Percentiles rank a stretch among this genome's conserved stretches.
These are phyloP conservation scores for Lepilemur ruficaudatus DNA, from an alignment of 2,797 vertebrate genomes.

Conservation along the genomic window DNA sequence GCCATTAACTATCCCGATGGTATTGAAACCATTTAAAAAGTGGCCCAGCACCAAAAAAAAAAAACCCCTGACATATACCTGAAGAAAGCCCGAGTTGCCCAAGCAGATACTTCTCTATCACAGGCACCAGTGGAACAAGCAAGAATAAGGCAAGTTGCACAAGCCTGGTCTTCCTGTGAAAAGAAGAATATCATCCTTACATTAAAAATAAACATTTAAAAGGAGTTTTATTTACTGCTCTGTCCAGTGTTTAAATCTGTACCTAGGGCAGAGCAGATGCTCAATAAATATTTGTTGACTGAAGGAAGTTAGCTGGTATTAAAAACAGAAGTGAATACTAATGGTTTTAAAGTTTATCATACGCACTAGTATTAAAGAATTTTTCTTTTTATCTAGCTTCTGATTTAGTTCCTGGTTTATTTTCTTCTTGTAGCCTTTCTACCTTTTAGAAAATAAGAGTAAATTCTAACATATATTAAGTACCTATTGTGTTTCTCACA, in stretches of 20 bases:
- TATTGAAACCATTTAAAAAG: not conserved
- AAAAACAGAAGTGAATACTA: not conserved
- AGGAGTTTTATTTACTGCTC: not conserved
- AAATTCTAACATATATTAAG: not conserved
- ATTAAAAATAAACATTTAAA: not conserved
- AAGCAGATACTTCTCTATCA: conserved; percentile 94
- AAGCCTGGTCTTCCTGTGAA: conserved; percentile 95
- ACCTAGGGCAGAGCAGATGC: not conserved
- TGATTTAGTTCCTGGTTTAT: not conserved
- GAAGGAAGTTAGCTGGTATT: not conserved
- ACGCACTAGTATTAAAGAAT: not conserved
- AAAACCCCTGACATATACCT: conserved; percentile 84
- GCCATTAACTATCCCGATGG: not conserved
- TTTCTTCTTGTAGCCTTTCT: not conserved
- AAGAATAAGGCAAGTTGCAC: conserved; percentile 95
- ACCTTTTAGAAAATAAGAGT: conserved; percentile 10
- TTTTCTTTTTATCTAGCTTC: not conserved
- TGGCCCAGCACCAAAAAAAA: not conserved
- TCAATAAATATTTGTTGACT: not conserved
- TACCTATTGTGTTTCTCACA: not conserved
- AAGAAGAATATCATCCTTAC: not conserved
- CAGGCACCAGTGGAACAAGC: conserved; percentile 93
- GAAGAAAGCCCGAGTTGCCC: conserved; percentile 97
- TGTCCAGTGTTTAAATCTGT: not conserved
- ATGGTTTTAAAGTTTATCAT: not conserved